phyloP scores from a whole-genome alignment of 2,888 invertebrate genomes.

The Serrognathus titanus region DNA sequence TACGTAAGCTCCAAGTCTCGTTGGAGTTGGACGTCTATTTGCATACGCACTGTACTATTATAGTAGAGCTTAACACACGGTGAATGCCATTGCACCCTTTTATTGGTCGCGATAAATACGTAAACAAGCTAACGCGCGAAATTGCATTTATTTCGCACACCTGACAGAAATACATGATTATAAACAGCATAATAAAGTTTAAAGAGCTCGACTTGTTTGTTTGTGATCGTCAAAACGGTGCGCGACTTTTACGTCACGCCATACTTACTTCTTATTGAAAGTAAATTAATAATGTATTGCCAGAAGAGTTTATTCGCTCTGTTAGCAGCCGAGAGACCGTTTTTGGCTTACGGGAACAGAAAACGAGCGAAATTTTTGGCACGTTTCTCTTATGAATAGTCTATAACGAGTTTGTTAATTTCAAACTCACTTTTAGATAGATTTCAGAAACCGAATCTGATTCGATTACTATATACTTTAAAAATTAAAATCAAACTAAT shows the following conservation, averaged over 20 bases:
- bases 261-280: slow-evolving; percentile 3
- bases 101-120: not conserved
- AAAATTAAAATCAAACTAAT: too few relatives aligned
- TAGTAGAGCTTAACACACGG: not conserved
- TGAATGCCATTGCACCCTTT: slow-evolving; percentile 13
- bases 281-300: slow-evolving; percentile 15
- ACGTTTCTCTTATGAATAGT: not conserved
- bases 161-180: not conserved
- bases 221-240: slow-evolving; percentile 17
- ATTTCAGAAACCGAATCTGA: too few relatives aligned
- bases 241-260: slow-evolving; percentile 9
- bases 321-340: slow-evolving; percentile 1
- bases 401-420: too few relatives aligned
- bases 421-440: too few relatives aligned
- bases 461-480: too few relatives aligned
- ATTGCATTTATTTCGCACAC: not conserved
- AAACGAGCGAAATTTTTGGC: slow-evolving; percentile 13
- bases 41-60: slow-evolving; percentile 8
- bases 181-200: not conserved
- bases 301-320: not conserved
- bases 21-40: slow-evolving; percentile 13
- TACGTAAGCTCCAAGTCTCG: slow-evolving; percentile 13
- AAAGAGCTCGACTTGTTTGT: not conserved
- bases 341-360: slow-evolving; percentile 19
- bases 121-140: not conserved